Conservation (phyloP, 2,113 vertebrate species). For the Ciconia boyciana region DNA sequence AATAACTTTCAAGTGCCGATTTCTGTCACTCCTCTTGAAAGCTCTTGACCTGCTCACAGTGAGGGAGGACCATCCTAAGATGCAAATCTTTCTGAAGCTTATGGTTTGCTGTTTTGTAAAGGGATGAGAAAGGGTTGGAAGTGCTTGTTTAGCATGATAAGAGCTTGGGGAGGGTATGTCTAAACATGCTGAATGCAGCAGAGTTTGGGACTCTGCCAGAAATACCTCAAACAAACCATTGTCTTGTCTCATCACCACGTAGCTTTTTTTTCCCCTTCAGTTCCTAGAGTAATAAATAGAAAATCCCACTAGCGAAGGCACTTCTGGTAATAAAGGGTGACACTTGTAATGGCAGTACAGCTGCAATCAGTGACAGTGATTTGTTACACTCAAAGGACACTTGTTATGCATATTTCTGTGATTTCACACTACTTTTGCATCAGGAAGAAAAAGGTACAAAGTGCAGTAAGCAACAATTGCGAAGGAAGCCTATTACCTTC, state of each 20-base stretch:
- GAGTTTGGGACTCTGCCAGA: background rate
- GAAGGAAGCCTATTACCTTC: background rate
- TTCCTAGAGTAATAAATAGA: background rate
- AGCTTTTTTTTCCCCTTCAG: too few species aligned
- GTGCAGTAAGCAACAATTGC: background rate
- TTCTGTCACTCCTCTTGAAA: background rate
- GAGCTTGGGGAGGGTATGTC: background rate
- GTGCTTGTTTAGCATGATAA: background rate
- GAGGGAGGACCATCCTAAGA: background rate
- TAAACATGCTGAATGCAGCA: background rate
- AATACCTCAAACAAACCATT: background rate
- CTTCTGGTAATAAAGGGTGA: background rate
- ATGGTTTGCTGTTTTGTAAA: background rate
- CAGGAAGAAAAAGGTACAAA: background rate
- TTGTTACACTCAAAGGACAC: background rate
- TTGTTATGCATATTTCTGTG: background rate
- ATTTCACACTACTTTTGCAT: background rate
- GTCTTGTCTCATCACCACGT: background rate
- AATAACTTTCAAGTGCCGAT: background rate
- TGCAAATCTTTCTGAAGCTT: background rate
- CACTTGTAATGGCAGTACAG: background rate
- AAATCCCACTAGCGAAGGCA: background rate
- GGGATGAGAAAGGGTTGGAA: background rate
- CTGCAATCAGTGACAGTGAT: background rate
- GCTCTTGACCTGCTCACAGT: background rate